Conservation (phyloP, 2,113 vertebrate species). For the Nansenia antarctica region DNA sequence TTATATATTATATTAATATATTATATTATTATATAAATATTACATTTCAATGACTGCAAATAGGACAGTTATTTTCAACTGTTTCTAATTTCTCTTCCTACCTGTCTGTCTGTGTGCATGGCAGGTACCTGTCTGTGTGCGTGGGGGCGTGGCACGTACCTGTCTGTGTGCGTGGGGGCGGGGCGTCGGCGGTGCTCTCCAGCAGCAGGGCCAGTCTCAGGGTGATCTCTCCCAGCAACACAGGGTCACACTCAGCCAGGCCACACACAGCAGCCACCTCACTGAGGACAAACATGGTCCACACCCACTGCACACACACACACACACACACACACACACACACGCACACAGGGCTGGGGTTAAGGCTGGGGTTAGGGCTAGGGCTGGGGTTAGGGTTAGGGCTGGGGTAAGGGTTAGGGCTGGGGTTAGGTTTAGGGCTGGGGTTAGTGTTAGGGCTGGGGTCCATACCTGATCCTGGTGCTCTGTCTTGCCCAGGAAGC, state of each 20-base stretch:
- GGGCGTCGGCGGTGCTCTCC: slow-evolving; percentile 74
- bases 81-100: too few species aligned
- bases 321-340: slow-evolving; percentile 54
- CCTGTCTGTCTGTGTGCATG: too few species aligned
- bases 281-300: slow-evolving; percentile 81
- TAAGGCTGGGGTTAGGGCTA: background rate
- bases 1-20: too few species aligned
- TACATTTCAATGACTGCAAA: too few species aligned
- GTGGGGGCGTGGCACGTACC: slow-evolving; percentile 16
- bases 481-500: slow-evolving; percentile 65
- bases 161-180: slow-evolving; percentile 58
- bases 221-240: slow-evolving; percentile 80
- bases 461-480: slow-evolving; percentile 74
- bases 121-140: background rate
- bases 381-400: background rate
- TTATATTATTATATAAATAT: too few species aligned
- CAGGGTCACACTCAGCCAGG: slow-evolving; percentile 66
- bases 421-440: background rate
- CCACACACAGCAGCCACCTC: slow-evolving; percentile 77
- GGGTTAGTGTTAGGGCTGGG: too few species aligned
- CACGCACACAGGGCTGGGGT: background rate
- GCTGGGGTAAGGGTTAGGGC: too few species aligned
- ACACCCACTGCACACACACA: slow-evolving; percentile 79
- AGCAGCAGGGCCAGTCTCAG: slow-evolving; percentile 74
- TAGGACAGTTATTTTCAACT: too few species aligned